Evolutionary conservation across 2,797 vertebrate species (phyloP), one percentile per base, ranked within the genome.

Genomic region (Labroides dimidiatus): DNA sequence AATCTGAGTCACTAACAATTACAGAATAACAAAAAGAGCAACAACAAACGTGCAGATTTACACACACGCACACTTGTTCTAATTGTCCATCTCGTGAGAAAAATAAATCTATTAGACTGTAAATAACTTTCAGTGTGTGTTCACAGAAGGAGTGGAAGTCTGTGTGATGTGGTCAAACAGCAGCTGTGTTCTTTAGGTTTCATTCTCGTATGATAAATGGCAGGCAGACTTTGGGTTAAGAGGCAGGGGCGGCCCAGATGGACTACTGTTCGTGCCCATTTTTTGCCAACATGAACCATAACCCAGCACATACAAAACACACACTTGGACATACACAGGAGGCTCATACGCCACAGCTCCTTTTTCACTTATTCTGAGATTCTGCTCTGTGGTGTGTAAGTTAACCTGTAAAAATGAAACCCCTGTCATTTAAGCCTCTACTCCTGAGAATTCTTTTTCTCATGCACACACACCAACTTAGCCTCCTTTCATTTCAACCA

Each of bases 161-260:
- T 64, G 53, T 44, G 41, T 67, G 41, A 52, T 52, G 50, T 52
- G 27, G 50, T 52, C 5, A 10, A 19, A 11, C 50, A n/a, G 16
- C 50, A 52, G 27, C 27, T 52, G 50, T 23, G 15, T 23, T 49
- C 21, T 49, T 49, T 51, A 14, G 10, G 11, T 67, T 76, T 54
- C 42, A 23, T 85, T 87, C 69, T 58, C 87, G 69, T 81, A 77
- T 88, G 87, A 89, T 87, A 82, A 88, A 90, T 87, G 80, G 77
- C 69, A 81, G 80, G 76, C 88, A 91, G 90, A 85, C 85, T 80
- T 51, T 69, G 80, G 78, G 82, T 87, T 87, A 82, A 90, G 78
- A 83, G 85, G 79, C 79, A 73, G 80, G 30, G 78, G 72, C 65
- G 15, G 86, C 71, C 81, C 92, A 89, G 79, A 91, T 90, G 86